phyloP scores from a whole-genome alignment of 92 coral and sea anemone species.

The Micromussa lordhowensis region DNA sequence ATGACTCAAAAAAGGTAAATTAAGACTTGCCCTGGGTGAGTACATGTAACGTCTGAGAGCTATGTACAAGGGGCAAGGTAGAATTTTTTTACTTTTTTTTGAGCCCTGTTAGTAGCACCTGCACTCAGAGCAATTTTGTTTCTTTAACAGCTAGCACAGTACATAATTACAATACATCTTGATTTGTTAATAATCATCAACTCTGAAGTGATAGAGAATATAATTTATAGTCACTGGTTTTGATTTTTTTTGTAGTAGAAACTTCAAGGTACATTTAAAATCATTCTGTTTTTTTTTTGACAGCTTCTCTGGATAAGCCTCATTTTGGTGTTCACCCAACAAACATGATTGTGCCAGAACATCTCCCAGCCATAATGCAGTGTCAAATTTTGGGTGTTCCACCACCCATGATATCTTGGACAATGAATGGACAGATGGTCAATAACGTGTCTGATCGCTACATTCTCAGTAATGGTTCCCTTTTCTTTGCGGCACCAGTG shows the following conservation, averaged over 20 bases:
- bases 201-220: too few relatives aligned
- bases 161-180: too few relatives aligned
- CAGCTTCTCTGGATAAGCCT: constrained; percentile 85
- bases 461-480: constrained; percentile 83
- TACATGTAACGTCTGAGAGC: background rate
- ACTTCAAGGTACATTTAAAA: too few relatives aligned
- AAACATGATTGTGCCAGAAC: constrained; percentile 68
- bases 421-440: constrained; percentile 65
- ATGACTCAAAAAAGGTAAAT: too few relatives aligned
- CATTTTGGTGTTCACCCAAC: constrained; percentile 88
- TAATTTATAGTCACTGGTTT: too few relatives aligned
- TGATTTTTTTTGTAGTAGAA: too few relatives aligned
- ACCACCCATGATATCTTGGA: constrained; percentile 83
- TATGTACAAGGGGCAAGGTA: too few relatives aligned
- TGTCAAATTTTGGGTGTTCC: constrained; percentile 91
- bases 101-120: too few relatives aligned
- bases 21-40: background rate
- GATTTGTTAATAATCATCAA: too few relatives aligned
- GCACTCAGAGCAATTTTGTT: too few relatives aligned
- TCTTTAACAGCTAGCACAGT: too few relatives aligned
- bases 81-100: too few relatives aligned
- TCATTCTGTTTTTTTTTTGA: constrained; percentile 7
- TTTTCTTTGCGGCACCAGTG: constrained; percentile 70
- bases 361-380: constrained; percentile 72
- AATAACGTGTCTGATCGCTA: constrained; percentile 64